These are phyloP conservation scores for Adela reaumurella DNA, from an alignment of 2,888 invertebrate genomes.

Conservation along the genomic window DNA sequence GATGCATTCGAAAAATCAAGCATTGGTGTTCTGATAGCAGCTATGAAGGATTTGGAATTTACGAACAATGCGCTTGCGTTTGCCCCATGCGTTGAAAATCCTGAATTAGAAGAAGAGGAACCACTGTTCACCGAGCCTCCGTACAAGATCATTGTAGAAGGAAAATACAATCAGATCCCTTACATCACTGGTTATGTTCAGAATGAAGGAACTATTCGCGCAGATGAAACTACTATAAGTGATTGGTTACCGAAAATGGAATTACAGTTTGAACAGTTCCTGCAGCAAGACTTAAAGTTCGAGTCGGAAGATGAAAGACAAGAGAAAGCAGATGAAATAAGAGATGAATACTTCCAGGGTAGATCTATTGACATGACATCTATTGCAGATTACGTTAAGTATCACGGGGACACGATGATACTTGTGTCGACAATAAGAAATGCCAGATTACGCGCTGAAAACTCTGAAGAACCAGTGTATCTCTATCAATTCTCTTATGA, in stretches of 20 bases:
- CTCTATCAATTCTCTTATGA: constrained; percentile 43
- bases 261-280: constrained; percentile 26
- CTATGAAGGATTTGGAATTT: constrained; percentile 34
- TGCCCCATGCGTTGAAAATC: constrained; percentile 38
- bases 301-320: constrained; percentile 18
- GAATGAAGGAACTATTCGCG: constrained; percentile 37
- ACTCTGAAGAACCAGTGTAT: constrained; percentile 21
- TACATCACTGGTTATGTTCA: constrained; percentile 38
- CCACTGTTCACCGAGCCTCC: constrained; percentile 33
- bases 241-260: constrained; percentile 36
- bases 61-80: constrained; percentile 39
- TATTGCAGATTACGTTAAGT: constrained; percentile 23
- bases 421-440: constrained; percentile 34
- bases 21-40: constrained; percentile 31
- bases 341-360: constrained; percentile 25
- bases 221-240: constrained; percentile 23
- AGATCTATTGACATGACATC: constrained; percentile 17
- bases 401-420: constrained; percentile 42
- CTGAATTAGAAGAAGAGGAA: constrained; percentile 18
- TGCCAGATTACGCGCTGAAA: constrained; percentile 21
- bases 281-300: constrained; percentile 35
- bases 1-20: constrained; percentile 28
- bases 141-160: constrained; percentile 21
- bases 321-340: constrained; percentile 21
- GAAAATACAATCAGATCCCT: constrained; percentile 29